Conservation (phyloP, 2,888 invertebrate genomes). For the Polietes domitor region DNA sequence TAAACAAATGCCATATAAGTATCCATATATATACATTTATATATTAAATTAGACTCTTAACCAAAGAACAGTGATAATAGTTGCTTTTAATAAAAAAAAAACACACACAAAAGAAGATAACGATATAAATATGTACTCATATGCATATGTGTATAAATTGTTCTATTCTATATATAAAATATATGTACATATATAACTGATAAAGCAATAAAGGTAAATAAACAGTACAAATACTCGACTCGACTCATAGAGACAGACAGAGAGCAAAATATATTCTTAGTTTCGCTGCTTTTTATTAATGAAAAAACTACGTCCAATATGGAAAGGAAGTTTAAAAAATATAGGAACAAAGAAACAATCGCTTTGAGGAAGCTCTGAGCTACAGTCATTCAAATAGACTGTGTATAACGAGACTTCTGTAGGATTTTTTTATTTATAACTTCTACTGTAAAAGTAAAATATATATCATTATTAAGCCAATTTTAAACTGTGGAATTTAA, state of each 20-base stretch:
- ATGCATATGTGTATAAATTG: not conserved
- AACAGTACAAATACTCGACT: not conserved
- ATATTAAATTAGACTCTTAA: slow-evolving; percentile 5
- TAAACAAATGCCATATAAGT: not conserved
- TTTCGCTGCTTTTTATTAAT: slow-evolving; percentile 2
- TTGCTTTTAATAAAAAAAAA: slow-evolving; percentile 9
- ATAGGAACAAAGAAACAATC: not conserved
- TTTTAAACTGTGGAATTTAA: too few species aligned
- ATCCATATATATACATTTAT: not conserved
- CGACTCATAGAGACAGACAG: not conserved
- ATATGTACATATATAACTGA: slow-evolving; percentile 11
- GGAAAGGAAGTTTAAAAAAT: not conserved
- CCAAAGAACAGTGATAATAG: slow-evolving; percentile 6
- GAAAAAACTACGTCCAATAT: not conserved
- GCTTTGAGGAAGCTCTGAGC: too few species aligned
- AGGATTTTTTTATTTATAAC: too few species aligned
- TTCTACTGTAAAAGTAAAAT: too few species aligned
- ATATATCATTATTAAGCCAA: too few species aligned
- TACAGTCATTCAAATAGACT: too few species aligned
- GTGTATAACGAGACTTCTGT: too few species aligned
- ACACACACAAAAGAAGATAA: not conserved
- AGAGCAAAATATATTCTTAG: slow-evolving; percentile 7
- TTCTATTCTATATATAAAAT: not conserved
- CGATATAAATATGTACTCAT: not conserved
- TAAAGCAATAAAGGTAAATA: slow-evolving; percentile 32